Conservation (phyloP, 2,797 vertebrate species). For the Fistularia tabacaria region DNA sequence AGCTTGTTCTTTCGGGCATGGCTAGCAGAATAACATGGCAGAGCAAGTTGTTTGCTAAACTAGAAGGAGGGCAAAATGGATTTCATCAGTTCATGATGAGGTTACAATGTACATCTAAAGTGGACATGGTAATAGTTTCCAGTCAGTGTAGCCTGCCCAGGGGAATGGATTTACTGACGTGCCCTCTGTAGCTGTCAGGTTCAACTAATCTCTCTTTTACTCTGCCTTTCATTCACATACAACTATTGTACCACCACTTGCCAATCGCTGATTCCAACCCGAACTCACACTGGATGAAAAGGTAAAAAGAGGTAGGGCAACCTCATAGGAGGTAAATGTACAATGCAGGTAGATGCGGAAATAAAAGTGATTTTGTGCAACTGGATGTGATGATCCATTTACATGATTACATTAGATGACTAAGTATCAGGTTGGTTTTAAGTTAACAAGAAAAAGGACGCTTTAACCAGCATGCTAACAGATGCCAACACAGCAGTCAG, state of each 20-base stretch:
- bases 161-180: constrained; percentile 47
- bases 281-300: neutral
- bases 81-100: constrained; percentile 56
- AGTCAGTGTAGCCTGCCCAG: constrained; percentile 25
- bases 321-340: too few relatives aligned
- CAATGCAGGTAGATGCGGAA: too few relatives aligned
- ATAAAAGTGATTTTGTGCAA: too few relatives aligned
- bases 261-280: neutral
- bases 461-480: too few relatives aligned
- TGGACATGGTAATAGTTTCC: constrained; percentile 45
- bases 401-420: too few relatives aligned
- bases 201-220: constrained; percentile 38
- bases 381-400: too few relatives aligned
- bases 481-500: too few relatives aligned
- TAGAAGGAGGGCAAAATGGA: constrained; percentile 51
- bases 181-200: constrained; percentile 55
- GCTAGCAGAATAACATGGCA: constrained; percentile 58
- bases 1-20: constrained; percentile 63
- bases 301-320: too few relatives aligned
- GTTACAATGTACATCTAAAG: constrained; percentile 41
- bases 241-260: constrained; percentile 1
- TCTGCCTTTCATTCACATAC: constrained; percentile 13
- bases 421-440: too few relatives aligned
- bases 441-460: too few relatives aligned
- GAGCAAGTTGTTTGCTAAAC: constrained; percentile 54